Percentiles rank a stretch among this genome's conserved stretches.
phyloP scores from a whole-genome alignment of 2,113 vertebrate genomes.

The Leptosomus discolor region DNA sequence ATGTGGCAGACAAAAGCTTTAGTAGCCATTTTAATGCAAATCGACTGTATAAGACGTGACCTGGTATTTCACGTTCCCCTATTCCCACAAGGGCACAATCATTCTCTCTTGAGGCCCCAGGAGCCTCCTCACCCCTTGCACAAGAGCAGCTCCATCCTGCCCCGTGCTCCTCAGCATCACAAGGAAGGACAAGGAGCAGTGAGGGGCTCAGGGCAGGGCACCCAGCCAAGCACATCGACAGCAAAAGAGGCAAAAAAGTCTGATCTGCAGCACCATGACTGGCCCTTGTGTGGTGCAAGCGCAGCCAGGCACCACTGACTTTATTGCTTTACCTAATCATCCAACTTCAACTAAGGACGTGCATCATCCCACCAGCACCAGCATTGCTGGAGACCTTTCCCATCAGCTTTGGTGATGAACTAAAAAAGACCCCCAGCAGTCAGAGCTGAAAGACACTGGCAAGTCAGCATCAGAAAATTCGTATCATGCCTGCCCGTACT shows the following conservation, averaged over 20 bases:
- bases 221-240: neutral
- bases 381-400: neutral
- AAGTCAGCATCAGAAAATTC: neutral
- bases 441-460: neutral
- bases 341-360: neutral
- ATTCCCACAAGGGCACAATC: neutral
- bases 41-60: neutral
- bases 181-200: accelerated
- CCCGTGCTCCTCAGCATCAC: neutral
- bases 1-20: neutral
- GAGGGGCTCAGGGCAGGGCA: neutral
- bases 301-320: neutral
- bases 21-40: conserved; percentile 20
- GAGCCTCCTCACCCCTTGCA: neutral
- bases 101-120: neutral
- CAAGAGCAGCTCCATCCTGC: neutral
- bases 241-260: neutral
- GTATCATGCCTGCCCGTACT: neutral
- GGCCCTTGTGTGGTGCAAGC: no score
- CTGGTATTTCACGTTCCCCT: neutral
- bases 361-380: neutral
- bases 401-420: neutral
- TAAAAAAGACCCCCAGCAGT: neutral
- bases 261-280: neutral
- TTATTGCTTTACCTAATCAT: neutral